A percentile compares a stretch with the other conserved stretches of the same genome.
Evolutionary conservation across 2,888 invertebrate genomes (phyloP).

Genomic region (Cosmorhoe ocellata): DNA sequence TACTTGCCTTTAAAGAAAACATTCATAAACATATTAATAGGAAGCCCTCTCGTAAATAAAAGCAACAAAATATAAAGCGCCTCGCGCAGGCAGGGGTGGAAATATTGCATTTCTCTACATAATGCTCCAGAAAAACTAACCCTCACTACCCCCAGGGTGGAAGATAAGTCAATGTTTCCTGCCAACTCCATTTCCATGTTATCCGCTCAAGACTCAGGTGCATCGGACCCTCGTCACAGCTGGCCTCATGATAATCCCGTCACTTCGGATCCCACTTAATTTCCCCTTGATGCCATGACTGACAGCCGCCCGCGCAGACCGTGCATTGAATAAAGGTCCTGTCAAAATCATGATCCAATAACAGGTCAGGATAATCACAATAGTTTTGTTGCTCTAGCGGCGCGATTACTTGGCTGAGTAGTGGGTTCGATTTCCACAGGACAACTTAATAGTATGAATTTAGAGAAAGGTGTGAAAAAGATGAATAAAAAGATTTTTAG

Average conservation of each 20-base stretch:
- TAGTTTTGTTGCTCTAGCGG: no score
- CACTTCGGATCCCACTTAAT: conserved; percentile 49
- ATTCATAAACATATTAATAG: neutral
- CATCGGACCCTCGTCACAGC: conserved; percentile 51
- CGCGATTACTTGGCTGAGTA: no score
- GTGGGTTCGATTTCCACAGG: no score
- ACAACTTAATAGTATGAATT: no score
- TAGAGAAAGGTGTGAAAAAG: no score
- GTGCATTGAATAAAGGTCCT: conserved; percentile 24
- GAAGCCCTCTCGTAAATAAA: neutral
- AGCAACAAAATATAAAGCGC: conserved; percentile 6
- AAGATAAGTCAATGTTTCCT: neutral
- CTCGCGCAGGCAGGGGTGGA: neutral
- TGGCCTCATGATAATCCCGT: conserved; percentile 43
- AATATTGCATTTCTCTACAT: conserved; percentile 13
- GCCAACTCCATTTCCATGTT: conserved; percentile 21
- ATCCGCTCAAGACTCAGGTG: conserved; percentile 42
- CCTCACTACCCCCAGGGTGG: neutral
- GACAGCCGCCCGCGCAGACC: conserved; percentile 35
- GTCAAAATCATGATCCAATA: neutral
- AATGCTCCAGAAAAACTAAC: conserved; percentile 1
- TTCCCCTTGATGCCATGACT: conserved; percentile 40
- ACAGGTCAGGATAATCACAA: no score
- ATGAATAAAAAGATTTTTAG: no score
- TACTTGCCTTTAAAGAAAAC: no score